Evolutionary conservation across 2,888 invertebrate species (phyloP).

Genomic region (Cylindroiulus punctatus): DNA sequence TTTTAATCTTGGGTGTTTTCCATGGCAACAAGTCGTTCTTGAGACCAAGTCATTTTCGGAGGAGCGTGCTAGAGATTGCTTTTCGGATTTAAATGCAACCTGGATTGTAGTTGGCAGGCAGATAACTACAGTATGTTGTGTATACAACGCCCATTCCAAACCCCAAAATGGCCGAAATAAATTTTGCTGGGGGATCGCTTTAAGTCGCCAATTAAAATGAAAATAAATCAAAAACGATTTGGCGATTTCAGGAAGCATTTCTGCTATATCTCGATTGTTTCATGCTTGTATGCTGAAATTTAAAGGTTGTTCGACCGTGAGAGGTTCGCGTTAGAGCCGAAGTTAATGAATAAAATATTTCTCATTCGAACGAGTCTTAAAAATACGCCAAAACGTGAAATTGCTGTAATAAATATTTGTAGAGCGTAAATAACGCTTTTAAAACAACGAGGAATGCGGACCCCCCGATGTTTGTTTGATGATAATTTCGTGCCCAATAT

Average conservation of each 20-base stretch:
- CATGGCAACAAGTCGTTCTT: background rate
- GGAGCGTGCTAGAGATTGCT: background rate
- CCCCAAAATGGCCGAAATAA: background rate
- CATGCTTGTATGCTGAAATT: background rate
- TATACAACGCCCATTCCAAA: background rate
- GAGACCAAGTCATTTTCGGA: background rate
- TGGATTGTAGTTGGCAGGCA: background rate
- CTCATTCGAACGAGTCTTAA: background rate
- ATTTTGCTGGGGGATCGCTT: background rate
- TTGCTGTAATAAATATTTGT: background rate
- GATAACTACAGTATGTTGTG: too few species aligned
- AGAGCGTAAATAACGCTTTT: background rate
- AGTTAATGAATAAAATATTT: background rate
- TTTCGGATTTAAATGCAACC: background rate
- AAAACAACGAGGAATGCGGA: background rate
- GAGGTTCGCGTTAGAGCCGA: background rate
- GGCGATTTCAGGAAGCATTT: background rate
- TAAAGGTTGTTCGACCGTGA: background rate
- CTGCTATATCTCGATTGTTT: background rate
- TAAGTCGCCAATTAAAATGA: background rate
- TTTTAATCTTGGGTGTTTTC: slow-evolving; percentile 1
- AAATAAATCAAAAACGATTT: slow-evolving; percentile 1
- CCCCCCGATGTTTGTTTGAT: background rate
- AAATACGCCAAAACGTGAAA: background rate
- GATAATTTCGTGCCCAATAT: background rate